Evolutionary conservation across 1,140 invertebrate species (phyloP).

Genomic region (Diplogasteroides magnus): DNA sequence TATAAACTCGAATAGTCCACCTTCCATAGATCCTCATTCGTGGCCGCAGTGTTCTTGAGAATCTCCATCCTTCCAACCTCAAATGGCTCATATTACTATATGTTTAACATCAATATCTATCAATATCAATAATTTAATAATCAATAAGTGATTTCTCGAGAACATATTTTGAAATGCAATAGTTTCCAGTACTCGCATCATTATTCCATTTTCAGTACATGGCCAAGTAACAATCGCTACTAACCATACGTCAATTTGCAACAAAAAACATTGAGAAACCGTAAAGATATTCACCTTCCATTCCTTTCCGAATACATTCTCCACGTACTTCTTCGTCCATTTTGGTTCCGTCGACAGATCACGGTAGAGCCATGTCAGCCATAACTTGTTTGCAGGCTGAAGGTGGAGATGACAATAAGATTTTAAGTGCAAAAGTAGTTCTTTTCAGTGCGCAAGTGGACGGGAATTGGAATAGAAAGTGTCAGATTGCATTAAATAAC

Average conservation of each 20-base stretch:
- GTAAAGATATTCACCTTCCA: conserved; percentile 30
- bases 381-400: conserved; percentile 46
- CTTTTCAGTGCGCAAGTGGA: too few relatives aligned
- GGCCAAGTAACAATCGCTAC: not conserved
- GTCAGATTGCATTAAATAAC: too few relatives aligned
- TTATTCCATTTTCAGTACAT: not conserved
- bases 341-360: conserved; percentile 29
- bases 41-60: conserved; percentile 47
- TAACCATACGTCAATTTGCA: too few relatives aligned
- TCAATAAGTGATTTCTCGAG: too few relatives aligned
- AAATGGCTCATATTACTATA: conserved; percentile 3
- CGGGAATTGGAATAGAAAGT: too few relatives aligned
- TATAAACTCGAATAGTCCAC: not conserved
- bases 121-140: not conserved
- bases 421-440: too few relatives aligned
- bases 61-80: conserved; percentile 43
- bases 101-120: not conserved
- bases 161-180: not conserved
- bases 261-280: too few relatives aligned
- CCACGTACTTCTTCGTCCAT: conserved; percentile 33
- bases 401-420: not conserved
- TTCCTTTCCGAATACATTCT: conserved; percentile 42
- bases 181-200: not conserved
- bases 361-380: conserved; percentile 48
- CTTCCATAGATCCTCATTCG: conserved; percentile 45